Base-by-base conservation (phyloP, 2,113 vertebrate genomes). In the Malaclemys terrapin region DNA sequence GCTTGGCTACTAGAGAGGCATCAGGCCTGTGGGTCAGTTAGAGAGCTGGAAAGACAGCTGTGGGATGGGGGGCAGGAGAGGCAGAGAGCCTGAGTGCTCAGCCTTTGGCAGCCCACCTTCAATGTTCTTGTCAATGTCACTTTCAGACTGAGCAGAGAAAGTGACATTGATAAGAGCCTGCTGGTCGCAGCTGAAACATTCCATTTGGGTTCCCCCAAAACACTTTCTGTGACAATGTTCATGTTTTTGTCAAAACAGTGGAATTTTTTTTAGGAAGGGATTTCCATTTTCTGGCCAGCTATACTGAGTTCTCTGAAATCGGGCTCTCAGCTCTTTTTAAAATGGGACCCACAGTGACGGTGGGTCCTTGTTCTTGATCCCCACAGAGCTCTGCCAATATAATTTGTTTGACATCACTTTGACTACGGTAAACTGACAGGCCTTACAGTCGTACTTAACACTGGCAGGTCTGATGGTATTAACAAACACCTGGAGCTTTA, bases 401-500 rank as follows among this genome's bases (percentile, higher is more conserved):
- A n/a, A 1, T 59, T 69, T 47, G 80, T n/a, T 88, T 57, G 52
- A 42, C 59, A 54, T 31, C 1, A 1, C 20, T 59, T 81, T 53
- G 57, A 65, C 25, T 2, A 10, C 42, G 24, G 2, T 5, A 12
- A 80, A 50, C 31, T 38, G 35, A 47, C 54, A 92, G 54, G 72
- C 90, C 29, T 7, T 80, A n/a, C 45, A 82, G 56, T 85, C 83
- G 54, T 38, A 75, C 82, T 89, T 84, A 85, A 94, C 78, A 87
- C 80, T 38, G 6, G 1, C 56, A 49, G 78, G 72, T 96, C 82
- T 94, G 76, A 86, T n/a, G 47, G 59, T 59, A 76, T 85, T 95
- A 93, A 89, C 25, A 89, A 38, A 88, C 84, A 93, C 88, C 85
- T 86, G 79, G 84, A 87, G n/a, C 53, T 89, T 95, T 95, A 87